Evolutionary conservation across 2,888 invertebrate species (phyloP).

Genomic region (Polyommatus icarus): DNA sequence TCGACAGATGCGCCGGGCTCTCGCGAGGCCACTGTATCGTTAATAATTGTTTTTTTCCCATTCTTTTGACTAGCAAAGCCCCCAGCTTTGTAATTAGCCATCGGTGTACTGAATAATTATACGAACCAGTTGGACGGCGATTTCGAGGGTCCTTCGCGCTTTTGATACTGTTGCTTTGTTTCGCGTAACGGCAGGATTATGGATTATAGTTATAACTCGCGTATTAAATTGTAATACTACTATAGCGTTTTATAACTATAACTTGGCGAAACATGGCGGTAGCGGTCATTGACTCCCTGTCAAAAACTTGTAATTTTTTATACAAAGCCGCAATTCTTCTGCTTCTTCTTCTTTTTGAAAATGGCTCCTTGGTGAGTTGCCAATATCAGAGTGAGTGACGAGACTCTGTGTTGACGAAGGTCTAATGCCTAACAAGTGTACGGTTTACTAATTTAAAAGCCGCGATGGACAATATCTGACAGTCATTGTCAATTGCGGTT

Average conservation of each 20-base stretch:
- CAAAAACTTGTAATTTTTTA: too few species aligned
- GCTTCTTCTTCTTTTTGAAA: too few species aligned
- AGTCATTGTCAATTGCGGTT: too few species aligned
- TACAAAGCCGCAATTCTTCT: too few species aligned
- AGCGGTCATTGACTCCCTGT: too few species aligned
- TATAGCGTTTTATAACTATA: neutral
- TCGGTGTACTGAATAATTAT: constrained; percentile 67
- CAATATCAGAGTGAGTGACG: too few species aligned
- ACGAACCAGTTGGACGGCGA: constrained; percentile 55
- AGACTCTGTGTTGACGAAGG: too few species aligned
- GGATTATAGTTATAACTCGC: constrained; percentile 9
- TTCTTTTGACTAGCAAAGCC: constrained; percentile 68
- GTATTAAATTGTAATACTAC: neutral
- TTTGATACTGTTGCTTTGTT: constrained; percentile 34
- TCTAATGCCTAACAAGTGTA: too few species aligned
- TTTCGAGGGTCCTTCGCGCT: constrained; percentile 46
- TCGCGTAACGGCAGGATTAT: constrained; percentile 2
- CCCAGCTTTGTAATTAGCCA: constrained; percentile 77
- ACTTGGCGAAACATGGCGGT: too few species aligned
- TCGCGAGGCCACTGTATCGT: constrained; percentile 76
- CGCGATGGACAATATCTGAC: too few species aligned
- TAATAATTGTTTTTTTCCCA: constrained; percentile 69
- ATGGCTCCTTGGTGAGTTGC: too few species aligned
- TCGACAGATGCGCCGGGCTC: constrained; percentile 79
- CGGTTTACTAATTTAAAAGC: too few species aligned